Conservation (phyloP, 2,113 vertebrate genomes). For the Oxyruncus cristatus region DNA sequence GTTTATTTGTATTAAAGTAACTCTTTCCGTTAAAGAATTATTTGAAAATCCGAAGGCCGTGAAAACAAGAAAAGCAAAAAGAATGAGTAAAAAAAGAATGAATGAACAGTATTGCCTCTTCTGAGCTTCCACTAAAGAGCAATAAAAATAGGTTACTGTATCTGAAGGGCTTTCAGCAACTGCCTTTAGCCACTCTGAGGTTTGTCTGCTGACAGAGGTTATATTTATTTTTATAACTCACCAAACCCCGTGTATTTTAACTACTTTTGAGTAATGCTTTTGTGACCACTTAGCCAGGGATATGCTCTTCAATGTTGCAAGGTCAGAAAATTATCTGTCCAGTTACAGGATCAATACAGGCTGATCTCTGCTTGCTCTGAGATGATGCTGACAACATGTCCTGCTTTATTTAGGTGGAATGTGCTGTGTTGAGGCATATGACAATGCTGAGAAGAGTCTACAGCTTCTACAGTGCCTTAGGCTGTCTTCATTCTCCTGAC, state of each 20-base stretch:
- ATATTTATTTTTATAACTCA: background rate
- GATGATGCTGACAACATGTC: background rate
- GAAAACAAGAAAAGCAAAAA: background rate
- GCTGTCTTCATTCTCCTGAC: conserved; percentile 67
- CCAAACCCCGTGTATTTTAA: background rate
- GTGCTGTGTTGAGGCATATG: conserved; percentile 76
- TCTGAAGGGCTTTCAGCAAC: background rate
- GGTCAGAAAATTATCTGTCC: background rate
- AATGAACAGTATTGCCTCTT: background rate
- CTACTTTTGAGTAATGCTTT: background rate
- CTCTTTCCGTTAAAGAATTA: background rate
- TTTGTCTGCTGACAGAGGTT: background rate
- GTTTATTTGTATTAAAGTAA: background rate
- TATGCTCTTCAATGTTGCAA: background rate
- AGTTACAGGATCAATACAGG: background rate
- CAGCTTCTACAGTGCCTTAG: conserved; percentile 85
- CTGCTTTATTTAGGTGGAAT: conserved; percentile 77
- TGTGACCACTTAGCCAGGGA: background rate
- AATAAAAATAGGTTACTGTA: background rate
- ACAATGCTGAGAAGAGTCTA: conserved; percentile 80
- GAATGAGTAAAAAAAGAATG: background rate
- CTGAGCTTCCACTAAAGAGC: background rate
- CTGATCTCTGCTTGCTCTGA: background rate
- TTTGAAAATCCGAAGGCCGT: background rate
- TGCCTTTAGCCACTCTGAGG: background rate